Percentiles rank a stretch among this genome's conserved stretches.
Conservation (phyloP, 1,140 invertebrate species). For the Saccostrea echinata region DNA sequence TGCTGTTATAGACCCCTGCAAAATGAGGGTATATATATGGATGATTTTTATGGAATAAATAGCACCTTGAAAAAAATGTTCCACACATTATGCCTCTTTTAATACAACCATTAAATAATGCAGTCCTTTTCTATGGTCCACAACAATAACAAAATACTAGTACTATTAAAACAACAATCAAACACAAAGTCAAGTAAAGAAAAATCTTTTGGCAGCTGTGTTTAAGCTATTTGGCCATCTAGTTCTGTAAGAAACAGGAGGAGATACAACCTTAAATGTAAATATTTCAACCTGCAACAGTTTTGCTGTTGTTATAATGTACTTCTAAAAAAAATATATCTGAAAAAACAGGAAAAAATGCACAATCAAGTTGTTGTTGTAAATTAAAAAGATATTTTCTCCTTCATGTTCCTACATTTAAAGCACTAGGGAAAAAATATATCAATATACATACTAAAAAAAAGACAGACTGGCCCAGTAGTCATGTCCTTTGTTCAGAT, state of each 20-base stretch:
- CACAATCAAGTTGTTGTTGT: background rate
- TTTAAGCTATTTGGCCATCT: background rate
- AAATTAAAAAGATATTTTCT: background rate
- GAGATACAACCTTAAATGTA: background rate
- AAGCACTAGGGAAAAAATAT: background rate
- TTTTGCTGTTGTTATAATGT: background rate
- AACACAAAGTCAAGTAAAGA: background rate
- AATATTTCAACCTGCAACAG: background rate
- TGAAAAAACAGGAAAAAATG: background rate
- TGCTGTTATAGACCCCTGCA: background rate
- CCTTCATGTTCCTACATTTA: background rate
- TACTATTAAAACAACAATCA: conserved; percentile 25
- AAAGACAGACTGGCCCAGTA: background rate
- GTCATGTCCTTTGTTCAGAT: background rate
- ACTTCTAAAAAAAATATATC: background rate
- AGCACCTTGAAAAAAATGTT: conserved; percentile 16
- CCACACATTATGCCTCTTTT: conserved; percentile 18
- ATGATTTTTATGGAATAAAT: conserved; percentile 11
- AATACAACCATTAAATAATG: conserved; percentile 25
- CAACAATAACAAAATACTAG: background rate
- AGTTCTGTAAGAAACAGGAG: background rate
- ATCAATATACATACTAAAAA: background rate
- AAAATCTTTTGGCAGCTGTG: background rate
- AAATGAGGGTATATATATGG: conserved; percentile 8
- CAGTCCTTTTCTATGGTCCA: conserved; percentile 2